These are phyloP conservation scores for Hyperoplus lanceolatus DNA, from an alignment of 2,797 vertebrate species.

Conservation along the genomic window DNA sequence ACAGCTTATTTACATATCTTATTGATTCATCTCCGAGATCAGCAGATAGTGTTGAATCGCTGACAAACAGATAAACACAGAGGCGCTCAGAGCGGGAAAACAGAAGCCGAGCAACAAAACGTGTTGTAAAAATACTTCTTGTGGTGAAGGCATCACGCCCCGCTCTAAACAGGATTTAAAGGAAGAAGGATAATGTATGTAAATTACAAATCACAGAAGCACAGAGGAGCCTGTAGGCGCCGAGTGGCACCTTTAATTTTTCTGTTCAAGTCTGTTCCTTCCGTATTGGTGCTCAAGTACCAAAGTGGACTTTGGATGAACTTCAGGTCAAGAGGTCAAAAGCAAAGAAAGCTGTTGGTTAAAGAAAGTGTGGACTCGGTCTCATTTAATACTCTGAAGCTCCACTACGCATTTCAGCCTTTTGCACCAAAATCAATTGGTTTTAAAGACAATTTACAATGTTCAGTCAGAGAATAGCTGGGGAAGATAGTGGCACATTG, in stretches of 20 bases:
- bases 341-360: neutral
- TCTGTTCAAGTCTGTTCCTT: conserved; percentile 31
- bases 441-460: neutral
- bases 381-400: neutral
- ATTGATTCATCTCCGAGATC: conserved; percentile 59
- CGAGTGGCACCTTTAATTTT: conserved; percentile 8
- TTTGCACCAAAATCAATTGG: too few species aligned
- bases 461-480: neutral
- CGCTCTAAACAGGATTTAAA: conserved; percentile 46
- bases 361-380: neutral
- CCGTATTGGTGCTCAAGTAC: conserved; percentile 15
- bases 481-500: neutral
- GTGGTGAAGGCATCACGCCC: conserved; percentile 20
- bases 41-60: neutral
- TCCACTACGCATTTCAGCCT: neutral
- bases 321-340: conserved; percentile 35
- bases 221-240: conserved; percentile 31
- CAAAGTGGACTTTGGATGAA: conserved; percentile 26
- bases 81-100: neutral
- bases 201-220: conserved; percentile 49
- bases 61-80: conserved; percentile 28
- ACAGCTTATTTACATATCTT: conserved; percentile 44
- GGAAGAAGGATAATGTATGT: conserved; percentile 48
- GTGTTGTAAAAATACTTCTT: neutral
- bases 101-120: neutral